phyloP scores from a whole-genome alignment of 2,888 invertebrate species.

The Cacoxenus indagator region DNA sequence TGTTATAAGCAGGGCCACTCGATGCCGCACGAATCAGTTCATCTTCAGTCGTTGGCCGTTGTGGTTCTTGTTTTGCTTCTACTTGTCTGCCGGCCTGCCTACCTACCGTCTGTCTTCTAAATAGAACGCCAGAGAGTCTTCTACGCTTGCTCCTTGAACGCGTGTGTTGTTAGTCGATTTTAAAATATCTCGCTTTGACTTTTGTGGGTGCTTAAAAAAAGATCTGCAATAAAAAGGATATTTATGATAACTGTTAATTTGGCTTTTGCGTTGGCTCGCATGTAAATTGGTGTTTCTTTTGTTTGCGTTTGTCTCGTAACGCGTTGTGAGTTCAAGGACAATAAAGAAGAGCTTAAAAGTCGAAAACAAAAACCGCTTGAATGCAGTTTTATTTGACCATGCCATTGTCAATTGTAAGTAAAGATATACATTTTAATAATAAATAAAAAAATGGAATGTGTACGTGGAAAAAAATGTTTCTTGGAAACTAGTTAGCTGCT shows the following conservation, averaged over 20 bases:
- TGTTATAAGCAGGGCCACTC: constrained; percentile 67
- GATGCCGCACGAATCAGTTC: constrained; percentile 67
- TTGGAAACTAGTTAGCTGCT: background rate
- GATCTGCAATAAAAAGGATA: background rate
- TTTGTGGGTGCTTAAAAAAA: background rate
- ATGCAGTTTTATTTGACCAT: constrained; percentile 25
- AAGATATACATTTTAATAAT: background rate
- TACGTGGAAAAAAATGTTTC: background rate
- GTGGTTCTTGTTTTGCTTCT: constrained; percentile 63
- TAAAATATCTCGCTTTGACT: no score
- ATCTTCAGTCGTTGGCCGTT: constrained; percentile 66
- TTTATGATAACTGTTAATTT: constrained; percentile 1
- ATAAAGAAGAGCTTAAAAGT: background rate
- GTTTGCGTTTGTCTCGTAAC: constrained; percentile 37
- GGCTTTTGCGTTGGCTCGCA: constrained; percentile 16
- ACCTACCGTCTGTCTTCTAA: background rate
- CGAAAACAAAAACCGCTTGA: background rate
- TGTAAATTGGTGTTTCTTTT: constrained; percentile 14
- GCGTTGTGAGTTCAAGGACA: constrained; percentile 54
- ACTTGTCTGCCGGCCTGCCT: constrained; percentile 27
- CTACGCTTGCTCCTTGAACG: no score
- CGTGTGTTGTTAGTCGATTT: background rate
- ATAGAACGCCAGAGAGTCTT: no score
- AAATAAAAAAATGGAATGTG: background rate
- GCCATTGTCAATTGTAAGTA: constrained; percentile 54